Conservation (phyloP, 2,113 vertebrate genomes). For the Glaucomys volans region DNA sequence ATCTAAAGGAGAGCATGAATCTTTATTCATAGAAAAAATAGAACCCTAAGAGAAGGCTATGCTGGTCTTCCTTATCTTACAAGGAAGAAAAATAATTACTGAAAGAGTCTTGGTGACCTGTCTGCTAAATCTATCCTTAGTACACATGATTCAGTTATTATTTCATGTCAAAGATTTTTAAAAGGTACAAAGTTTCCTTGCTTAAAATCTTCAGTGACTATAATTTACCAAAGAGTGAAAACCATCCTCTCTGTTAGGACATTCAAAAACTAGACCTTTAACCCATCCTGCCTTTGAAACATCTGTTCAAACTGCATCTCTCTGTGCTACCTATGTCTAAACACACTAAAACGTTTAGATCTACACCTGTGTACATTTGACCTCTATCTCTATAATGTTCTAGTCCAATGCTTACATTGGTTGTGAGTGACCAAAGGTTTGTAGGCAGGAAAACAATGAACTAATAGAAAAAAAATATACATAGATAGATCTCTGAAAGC, state of each 20-base stretch:
- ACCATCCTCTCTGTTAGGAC: neutral
- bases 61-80: neutral
- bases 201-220: neutral
- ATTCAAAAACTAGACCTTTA: neutral
- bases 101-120: neutral
- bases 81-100: neutral
- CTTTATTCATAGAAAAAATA: neutral
- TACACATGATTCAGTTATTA: neutral
- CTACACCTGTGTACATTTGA: neutral
- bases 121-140: neutral
- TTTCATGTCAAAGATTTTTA: neutral
- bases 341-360: accelerated
- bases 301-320: neutral
- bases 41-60: neutral
- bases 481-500: neutral
- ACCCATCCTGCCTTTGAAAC: too few relatives aligned
- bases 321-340: neutral
- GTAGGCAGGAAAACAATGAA: neutral
- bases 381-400: neutral
- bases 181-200: neutral
- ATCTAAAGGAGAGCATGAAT: neutral
- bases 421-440: neutral
- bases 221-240: neutral
- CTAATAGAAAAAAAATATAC: neutral
- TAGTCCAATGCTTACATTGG: neutral